A percentile compares a stretch with the other conserved stretches of the same genome.
Evolutionary conservation across 2,888 invertebrate species (phyloP).

Genomic region (Caenorhabditis plicata): DNA sequence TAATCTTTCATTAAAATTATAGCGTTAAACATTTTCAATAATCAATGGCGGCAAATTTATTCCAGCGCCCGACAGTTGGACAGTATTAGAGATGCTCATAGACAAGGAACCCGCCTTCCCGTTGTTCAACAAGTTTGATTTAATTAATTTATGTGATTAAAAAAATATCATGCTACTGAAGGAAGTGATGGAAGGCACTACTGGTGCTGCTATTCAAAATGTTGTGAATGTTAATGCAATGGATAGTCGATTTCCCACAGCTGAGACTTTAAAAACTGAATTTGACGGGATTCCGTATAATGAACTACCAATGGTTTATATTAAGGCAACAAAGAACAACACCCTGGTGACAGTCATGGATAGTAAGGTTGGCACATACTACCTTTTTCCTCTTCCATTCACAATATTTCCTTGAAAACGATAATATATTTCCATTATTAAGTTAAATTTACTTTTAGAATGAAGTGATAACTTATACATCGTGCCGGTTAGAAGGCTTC

Average conservation of each 20-base stretch:
- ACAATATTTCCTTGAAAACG: too few relatives aligned
- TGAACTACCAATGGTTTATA: constrained; percentile 80
- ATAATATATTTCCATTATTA: not conserved
- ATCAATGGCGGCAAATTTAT: too few relatives aligned
- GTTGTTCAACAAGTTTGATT: constrained; percentile 10
- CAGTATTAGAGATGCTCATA: constrained; percentile 51
- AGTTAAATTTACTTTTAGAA: constrained; percentile 24
- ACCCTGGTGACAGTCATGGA: constrained; percentile 81
- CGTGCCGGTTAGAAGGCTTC: constrained; percentile 83
- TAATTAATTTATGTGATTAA: not conserved
- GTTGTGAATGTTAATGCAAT: constrained; percentile 50
- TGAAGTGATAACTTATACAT: constrained; percentile 58
- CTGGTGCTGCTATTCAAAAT: constrained; percentile 42
- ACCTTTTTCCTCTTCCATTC: too few relatives aligned
- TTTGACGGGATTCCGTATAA: constrained; percentile 56
- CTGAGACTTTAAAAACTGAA: constrained; percentile 54
- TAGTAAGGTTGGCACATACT: constrained; percentile 65
- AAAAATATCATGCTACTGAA: constrained; percentile 17
- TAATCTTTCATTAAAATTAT: not conserved
- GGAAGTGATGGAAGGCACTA: constrained; percentile 51
- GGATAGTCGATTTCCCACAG: constrained; percentile 53
- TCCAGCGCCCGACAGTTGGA: too few relatives aligned
- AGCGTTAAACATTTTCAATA: not conserved
- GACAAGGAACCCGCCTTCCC: constrained; percentile 43
- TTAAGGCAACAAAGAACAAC: constrained; percentile 83